Evolutionary conservation across 23 tunicate species (phyloP), one percentile per base, ranked within the genome.

Genomic region (Ascidia mentula): DNA sequence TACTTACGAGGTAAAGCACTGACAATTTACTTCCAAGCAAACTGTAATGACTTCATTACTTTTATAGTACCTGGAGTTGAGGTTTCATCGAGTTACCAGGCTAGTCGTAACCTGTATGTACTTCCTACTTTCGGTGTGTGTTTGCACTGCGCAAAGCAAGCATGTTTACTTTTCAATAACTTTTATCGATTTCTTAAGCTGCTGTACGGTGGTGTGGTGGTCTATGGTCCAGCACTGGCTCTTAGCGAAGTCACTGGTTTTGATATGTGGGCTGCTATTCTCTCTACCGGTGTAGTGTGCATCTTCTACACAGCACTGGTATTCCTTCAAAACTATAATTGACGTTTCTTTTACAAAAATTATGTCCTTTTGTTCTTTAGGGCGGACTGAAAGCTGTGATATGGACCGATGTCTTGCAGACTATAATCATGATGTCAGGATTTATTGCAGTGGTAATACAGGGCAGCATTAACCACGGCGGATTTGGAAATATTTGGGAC

Each of bases 331-430:
- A n/a, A n/a, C n/a, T n/a, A n/a, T n/a, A n/a, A n/a, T n/a, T n/a
- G n/a, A n/a, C 13, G 30, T 18, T 69, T 69, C 26, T 69, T 69
- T 69, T 12, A n/a, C n/a, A n/a, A 45, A 18, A 45, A 45, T 45
- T 15, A 45, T 45, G 18, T 18, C 17, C 53, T 9, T 9, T 53
- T 0, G 0, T 15, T 31, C 26, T 35, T 0, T 69, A 93, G 98
- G 98, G 98, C 1, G 98, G 98, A 33, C 76, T 93, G 35, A 93
- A 93, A 76, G 98, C 98, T 22, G 98, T 93, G 28, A 93, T 93
- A 17, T 93, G 93, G 90, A 93, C 98, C 31, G 98, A 93, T 45
- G 98, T 95, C 31, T 36, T 95, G 35, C 98, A 95, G 73, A 22
- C 89, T 12, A 42, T 95, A 39, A 18, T 89, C 53, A 95, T 95